Conservation (phyloP, 2,113 vertebrate species). For the Columba livia region DNA sequence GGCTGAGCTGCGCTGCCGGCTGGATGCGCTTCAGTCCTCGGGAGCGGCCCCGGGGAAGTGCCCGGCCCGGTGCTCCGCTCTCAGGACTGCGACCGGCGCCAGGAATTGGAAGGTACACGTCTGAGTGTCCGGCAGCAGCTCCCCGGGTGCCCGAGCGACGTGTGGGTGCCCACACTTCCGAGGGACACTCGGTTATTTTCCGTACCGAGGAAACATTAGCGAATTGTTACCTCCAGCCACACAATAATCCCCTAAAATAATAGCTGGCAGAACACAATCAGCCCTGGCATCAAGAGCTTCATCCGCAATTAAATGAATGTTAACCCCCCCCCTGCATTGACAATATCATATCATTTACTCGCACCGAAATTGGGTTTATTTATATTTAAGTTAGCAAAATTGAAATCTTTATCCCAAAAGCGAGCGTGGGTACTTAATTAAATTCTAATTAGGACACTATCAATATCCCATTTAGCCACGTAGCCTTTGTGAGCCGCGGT, state of each 20-base stretch:
- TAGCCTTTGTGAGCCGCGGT: slow-evolving; percentile 87
- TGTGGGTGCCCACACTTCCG: background rate
- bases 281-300: slow-evolving; percentile 44
- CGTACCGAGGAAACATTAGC: background rate
- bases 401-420: slow-evolving; percentile 98
- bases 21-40: background rate
- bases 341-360: slow-evolving; percentile 63
- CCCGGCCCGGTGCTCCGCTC: background rate
- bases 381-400: slow-evolving; percentile 89
- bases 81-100: too few relatives aligned
- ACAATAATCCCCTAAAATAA: slow-evolving; percentile 61
- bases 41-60: background rate
- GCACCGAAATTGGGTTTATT: slow-evolving; percentile 81
- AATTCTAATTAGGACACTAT: slow-evolving; percentile 99
- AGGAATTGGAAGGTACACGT: background rate
- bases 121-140: background rate
- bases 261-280: slow-evolving; percentile 34
- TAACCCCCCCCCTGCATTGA: slow-evolving; percentile 18
- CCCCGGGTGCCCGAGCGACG: background rate
- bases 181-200: background rate
- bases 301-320: slow-evolving; percentile 67
- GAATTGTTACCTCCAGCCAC: slow-evolving; percentile 21
- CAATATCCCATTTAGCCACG: slow-evolving; percentile 95
- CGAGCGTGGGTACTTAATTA: slow-evolving; percentile 97
- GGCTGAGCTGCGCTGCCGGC: background rate